Evolutionary conservation across 1,140 invertebrate species (phyloP), one percentile per base, ranked within the genome.

Genomic region (Eumeta japonica): DNA sequence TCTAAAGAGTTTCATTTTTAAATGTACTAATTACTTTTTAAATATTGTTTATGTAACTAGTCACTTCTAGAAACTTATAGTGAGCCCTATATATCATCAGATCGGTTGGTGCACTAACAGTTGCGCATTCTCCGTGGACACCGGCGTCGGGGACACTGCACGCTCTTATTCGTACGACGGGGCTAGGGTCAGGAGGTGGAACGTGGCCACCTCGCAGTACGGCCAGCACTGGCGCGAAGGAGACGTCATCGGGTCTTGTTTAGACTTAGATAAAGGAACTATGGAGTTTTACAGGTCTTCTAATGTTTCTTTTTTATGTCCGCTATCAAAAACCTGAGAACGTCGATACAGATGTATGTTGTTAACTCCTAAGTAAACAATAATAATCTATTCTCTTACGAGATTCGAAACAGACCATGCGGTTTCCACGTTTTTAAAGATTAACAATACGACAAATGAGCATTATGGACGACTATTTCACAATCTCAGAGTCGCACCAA

Each of bases 131-230:
- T 87, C 84, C 43, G 82, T 87, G 62, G 87, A 87, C 61, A 85
- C 83, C 41, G 89, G 90, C 13, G 88, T 92, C n/a, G 90, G 86
- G 1, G 89, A 92, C 54, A 89, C 88, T 0, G 62, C 79, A 10
- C 78, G 84, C 47, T 92, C 89, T 0, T 93, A 88, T 68, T 85
- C 86, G 0, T 92, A 87, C 57, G 89, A 93, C 71, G 90, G 90
- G 0, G 89, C 85, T 52, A 78, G 89, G 38, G 71, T 90, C 2
- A 77, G 86, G 41, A 88, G 88, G 51, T 93, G 90, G 90, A 91
- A 92, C 55, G 81, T 88, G 2, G 80, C 79, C 2, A 86, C 87
- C 0, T 76, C 81, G 19, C 85, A 85, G 58, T 93, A 92, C 58
- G 89, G 89, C 9, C 84, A 89, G 48, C 71, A 81, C 10, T 92